phyloP scores from a whole-genome alignment of 1,140 invertebrate species.

The Drosophila murphyi region DNA sequence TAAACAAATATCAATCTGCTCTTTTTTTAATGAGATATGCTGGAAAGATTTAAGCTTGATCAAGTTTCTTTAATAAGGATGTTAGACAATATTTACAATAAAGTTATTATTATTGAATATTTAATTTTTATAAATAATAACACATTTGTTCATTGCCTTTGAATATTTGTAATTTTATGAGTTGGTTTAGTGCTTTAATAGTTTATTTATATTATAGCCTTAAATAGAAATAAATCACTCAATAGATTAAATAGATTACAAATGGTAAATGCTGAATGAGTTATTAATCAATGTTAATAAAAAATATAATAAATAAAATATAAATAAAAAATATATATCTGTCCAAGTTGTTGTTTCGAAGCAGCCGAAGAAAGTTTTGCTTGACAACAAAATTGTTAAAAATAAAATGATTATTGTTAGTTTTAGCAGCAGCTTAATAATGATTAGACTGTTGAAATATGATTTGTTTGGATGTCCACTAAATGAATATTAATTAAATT shows the following conservation, averaged over 20 bases:
- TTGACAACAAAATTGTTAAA: not conserved
- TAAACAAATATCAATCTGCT: not conserved
- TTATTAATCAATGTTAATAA: too few relatives aligned
- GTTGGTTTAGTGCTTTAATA: too few relatives aligned
- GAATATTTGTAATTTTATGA: too few relatives aligned
- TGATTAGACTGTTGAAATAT: not conserved
- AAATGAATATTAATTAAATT: conserved; percentile 45
- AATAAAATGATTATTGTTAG: conserved; percentile 10
- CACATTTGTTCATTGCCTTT: too few relatives aligned
- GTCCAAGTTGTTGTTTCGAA: not conserved
- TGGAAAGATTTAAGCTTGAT: not conserved
- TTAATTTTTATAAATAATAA: not conserved
- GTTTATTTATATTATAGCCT: too few relatives aligned
- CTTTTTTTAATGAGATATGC: not conserved
- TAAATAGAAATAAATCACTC: too few relatives aligned
- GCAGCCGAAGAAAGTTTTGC: conserved; percentile 16
- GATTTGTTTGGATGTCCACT: conserved; percentile 18
- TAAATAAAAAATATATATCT: not conserved
- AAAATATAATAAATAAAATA: too few relatives aligned
- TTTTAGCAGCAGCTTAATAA: not conserved
- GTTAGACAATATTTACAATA: not conserved
- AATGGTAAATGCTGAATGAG: too few relatives aligned
- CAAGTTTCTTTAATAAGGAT: not conserved
- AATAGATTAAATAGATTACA: too few relatives aligned
- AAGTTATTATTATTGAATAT: not conserved